Evolutionary conservation across 2,113 vertebrate species (phyloP), one percentile per base, ranked within the genome.

Genomic region (Parotia lawesii): DNA sequence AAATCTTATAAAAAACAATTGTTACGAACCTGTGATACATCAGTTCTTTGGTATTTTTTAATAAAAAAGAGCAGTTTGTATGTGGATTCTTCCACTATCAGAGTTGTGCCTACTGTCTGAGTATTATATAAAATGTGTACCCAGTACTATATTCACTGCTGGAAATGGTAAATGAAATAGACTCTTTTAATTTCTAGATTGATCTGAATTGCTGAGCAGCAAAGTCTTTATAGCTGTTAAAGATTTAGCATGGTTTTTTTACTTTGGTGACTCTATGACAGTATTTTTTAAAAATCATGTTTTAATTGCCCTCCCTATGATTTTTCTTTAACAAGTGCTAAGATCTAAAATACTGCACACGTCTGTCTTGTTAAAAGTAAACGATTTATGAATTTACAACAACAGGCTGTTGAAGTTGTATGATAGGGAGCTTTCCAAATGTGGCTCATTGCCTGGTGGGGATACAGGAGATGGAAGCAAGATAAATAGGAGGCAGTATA

Each of bases 401-500:
- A 79, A 51, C 87, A 78, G 42, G 44, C 80, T 94, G 85, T 38
- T 89, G 87, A n/a, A 78, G 27, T 71, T 91, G 33, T 85, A 4
- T 58, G 80, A 88, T 83, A 60, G 3, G 16, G 78, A 93, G 72
- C 67, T 95, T 95, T 92, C 60, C 47, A 83, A 82, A 70, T 37
- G 66, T 91, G 74, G 54, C 60, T 82, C 5, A 2, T 31, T 94
- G 71, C 87, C 35, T 82, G 51, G 5, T 95, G 23, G 56, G 28
- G 48, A 74, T 85, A 53, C 37, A 40, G 82, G 87, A 95, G 82
- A 91, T 74, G 44, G 85, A 91, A 88, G 69, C 45, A 54, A 82
- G 84, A 72, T 70, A 91, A 93, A 92, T 60, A 91, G 82, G 72
- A 94, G 81, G 87, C 87, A 73, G 84, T 86, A 65, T 72, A 81